Evolutionary conservation across 1,140 invertebrate genomes (phyloP).

Genomic region (Phthorimaea operculella): DNA sequence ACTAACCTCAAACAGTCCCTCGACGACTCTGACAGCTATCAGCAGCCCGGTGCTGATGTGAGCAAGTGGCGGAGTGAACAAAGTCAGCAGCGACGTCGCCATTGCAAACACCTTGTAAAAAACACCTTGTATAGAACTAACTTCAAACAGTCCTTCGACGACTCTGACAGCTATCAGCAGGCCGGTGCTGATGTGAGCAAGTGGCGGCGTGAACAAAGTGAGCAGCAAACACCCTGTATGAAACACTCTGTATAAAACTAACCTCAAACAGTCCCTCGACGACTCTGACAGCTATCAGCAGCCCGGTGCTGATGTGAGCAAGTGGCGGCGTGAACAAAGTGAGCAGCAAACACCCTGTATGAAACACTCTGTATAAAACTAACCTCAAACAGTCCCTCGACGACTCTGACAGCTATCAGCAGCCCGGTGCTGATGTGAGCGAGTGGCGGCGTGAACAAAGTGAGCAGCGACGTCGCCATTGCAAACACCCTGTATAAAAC

Average conservation of each 20-base stretch:
- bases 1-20: constrained; percentile 93
- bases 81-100: too few relatives aligned
- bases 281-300: constrained; percentile 82
- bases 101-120: constrained; percentile 19
- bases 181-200: constrained; percentile 77
- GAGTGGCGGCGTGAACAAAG: constrained; percentile 83
- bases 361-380: too few relatives aligned
- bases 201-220: constrained; percentile 83
- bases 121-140: too few relatives aligned
- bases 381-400: constrained; percentile 93
- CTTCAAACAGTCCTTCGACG: constrained; percentile 90
- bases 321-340: too few relatives aligned
- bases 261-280: constrained; percentile 92
- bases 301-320: constrained; percentile 75
- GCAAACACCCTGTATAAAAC: too few relatives aligned
- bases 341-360: too few relatives aligned
- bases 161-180: constrained; percentile 81
- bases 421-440: constrained; percentile 77
- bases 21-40: constrained; percentile 81
- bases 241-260: constrained; percentile 74
- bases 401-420: constrained; percentile 79
- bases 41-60: constrained; percentile 77
- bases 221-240: constrained; percentile 86
- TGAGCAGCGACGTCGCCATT: too few relatives aligned
- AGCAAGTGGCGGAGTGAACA: too few relatives aligned